phyloP scores from a whole-genome alignment of 2,888 invertebrate species.

The Parasteatoda lunata region DNA sequence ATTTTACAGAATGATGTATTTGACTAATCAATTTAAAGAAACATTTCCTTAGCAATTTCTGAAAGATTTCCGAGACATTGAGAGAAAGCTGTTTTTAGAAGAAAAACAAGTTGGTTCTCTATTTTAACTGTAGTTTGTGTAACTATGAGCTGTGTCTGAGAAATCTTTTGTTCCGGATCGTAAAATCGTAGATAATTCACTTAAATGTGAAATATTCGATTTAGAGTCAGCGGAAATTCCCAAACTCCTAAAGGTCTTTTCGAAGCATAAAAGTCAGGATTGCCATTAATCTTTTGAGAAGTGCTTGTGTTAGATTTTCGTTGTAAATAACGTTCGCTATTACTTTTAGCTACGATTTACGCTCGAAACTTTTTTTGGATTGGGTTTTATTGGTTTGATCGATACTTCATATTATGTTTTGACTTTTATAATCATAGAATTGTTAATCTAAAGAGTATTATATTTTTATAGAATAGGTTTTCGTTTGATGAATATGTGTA shows the following conservation, averaged over 20 bases:
- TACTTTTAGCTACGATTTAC: too few relatives aligned
- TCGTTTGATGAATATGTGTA: too few relatives aligned
- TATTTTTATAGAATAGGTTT: too few relatives aligned
- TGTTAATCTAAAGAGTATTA: too few relatives aligned
- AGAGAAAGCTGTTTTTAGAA: neutral
- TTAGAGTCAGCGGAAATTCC: conserved; percentile 36
- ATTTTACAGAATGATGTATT: too few relatives aligned
- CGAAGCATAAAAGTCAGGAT: neutral
- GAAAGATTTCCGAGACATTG: neutral
- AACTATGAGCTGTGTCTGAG: neutral
- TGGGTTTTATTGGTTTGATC: neutral
- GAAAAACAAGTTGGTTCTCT: neutral
- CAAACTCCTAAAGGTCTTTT: neutral
- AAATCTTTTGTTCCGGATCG: conserved; percentile 29
- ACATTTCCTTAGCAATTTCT: too few relatives aligned
- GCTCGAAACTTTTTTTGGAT: neutral
- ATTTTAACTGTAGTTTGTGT: neutral
- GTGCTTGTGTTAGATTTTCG: neutral
- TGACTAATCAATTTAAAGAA: too few relatives aligned
- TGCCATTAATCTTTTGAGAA: neutral
- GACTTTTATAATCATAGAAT: too few relatives aligned
- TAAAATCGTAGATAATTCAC: conserved; percentile 41
- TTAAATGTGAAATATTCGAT: conserved; percentile 18
- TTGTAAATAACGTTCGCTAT: too few relatives aligned
- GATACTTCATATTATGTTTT: too few relatives aligned